A percentile compares a stretch with the other conserved stretches of the same genome.
Evolutionary conservation across 2,113 vertebrate genomes (phyloP).

Genomic region (Eonycteris spelaea): DNA sequence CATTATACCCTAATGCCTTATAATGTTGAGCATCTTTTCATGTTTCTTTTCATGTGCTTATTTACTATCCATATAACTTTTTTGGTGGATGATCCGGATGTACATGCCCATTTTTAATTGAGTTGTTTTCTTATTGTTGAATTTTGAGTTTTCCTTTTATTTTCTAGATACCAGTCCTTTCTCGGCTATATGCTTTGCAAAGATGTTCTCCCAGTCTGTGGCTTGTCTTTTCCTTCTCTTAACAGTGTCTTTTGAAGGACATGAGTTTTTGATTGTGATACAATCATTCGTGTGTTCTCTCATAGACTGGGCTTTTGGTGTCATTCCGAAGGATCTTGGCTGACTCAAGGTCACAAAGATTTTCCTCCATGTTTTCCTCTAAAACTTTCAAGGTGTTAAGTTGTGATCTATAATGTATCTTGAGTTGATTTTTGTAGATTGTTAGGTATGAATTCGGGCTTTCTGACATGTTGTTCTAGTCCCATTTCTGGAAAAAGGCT

Average conservation of each 20-base stretch:
- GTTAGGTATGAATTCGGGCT: background rate
- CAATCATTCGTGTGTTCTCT: background rate
- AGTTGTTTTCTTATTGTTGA: background rate
- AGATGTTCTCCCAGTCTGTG: background rate
- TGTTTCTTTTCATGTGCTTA: background rate
- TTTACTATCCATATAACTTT: background rate
- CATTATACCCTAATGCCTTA: background rate
- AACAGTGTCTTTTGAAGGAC: constrained; percentile 2
- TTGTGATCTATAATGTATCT: background rate
- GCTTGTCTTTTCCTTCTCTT: background rate
- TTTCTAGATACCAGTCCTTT: background rate
- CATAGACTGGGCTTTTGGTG: background rate
- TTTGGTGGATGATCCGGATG: background rate
- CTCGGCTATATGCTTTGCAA: background rate
- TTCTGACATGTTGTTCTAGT: background rate
- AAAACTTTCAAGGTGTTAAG: background rate
- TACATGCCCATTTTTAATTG: constrained; percentile 7
- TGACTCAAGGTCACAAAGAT: background rate
- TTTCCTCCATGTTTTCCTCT: background rate
- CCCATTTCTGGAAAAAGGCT: background rate
- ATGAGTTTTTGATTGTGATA: background rate
- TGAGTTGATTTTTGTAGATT: background rate
- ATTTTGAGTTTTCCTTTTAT: background rate
- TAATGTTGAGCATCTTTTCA: background rate
- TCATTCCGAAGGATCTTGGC: background rate